These are phyloP conservation scores for Sitophilus oryzae DNA, from an alignment of 1,140 invertebrate species.

Conservation along the genomic window DNA sequence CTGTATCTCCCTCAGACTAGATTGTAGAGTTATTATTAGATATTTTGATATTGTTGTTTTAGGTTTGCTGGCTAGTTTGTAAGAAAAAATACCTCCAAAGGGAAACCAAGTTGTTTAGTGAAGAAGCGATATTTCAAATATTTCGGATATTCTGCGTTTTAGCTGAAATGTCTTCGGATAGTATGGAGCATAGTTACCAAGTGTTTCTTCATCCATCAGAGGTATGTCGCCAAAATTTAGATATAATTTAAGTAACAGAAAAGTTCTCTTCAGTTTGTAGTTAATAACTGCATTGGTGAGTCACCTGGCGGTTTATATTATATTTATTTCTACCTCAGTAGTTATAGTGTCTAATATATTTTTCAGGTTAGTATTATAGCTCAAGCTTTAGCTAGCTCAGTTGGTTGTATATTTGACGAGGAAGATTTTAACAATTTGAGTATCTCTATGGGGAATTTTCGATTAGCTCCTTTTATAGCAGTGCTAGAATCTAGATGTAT, in stretches of 20 bases:
- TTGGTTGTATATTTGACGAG: slow-evolving; percentile 62
- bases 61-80: slow-evolving; percentile 70
- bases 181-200: slow-evolving; percentile 44
- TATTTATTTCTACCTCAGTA: neutral
- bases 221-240: too few relatives aligned
- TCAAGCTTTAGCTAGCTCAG: slow-evolving; percentile 57
- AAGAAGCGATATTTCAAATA: slow-evolving; percentile 64
- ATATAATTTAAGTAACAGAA: too few relatives aligned
- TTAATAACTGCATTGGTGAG: too few relatives aligned
- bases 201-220: slow-evolving; percentile 61
- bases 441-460: slow-evolving; percentile 54
- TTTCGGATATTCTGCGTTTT: slow-evolving; percentile 74
- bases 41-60: slow-evolving; percentile 32
- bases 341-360: neutral
- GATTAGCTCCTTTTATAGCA: slow-evolving; percentile 64
- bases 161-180: slow-evolving; percentile 55
- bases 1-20: too few relatives aligned
- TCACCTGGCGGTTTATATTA: neutral
- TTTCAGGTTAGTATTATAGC: slow-evolving; percentile 48
- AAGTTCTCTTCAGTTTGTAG: too few relatives aligned
- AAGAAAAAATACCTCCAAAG: slow-evolving; percentile 55
- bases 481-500: slow-evolving; percentile 66
- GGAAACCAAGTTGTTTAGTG: slow-evolving; percentile 54
- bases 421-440: slow-evolving; percentile 60
- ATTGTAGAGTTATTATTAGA: neutral